Evolutionary conservation across 1,140 invertebrate genomes (phyloP), one percentile per base, ranked within the genome.

Genomic region (Trichoplusia ni): DNA sequence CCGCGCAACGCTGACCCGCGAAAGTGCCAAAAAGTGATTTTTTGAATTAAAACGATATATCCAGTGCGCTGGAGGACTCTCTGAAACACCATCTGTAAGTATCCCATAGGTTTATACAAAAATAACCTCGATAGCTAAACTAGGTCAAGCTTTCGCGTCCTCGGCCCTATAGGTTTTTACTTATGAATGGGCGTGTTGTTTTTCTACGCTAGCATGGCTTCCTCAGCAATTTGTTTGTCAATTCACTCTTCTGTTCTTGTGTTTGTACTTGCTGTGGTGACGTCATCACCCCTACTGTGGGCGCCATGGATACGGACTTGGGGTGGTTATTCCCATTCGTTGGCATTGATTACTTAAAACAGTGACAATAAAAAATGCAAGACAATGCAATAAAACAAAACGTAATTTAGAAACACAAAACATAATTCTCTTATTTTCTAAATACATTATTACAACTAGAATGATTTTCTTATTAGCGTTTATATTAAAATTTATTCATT

Each of bases 91-190:
- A 81, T 60, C 64, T 84, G 85, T 88, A 73, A 88, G 85, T 88
- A 76, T 5, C 61, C 42, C 35, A 64, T 69, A 46, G 44, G 59
- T 63, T 47, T 47, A 19, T 51, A 49, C 33, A 49, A 61, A 40
- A 58, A 46, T 27, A 56, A 62, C 25, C 40, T 19, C 35, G 37
- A 19, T 58, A 67, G 58, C 27, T 33, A 37, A 90, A 79, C 49
- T 89, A 79, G 84, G 86, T 89, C 87, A 89, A 70, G 74, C 84
- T 82, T 82, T 79, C 79, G 81, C 72, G 83, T 86, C 77, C 80
- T 82, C 76, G 72, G 61, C 71, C 62, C 72, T 58, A 75, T 77
- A 66, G 65, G 70, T 67, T 77, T 81, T 82, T 78, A 75, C 80
- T 79, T 79, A 81, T 80, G 69, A 80, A 77, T 75, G 71, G 67